These are phyloP conservation scores for Montipora foliosa DNA, from an alignment of 64 coral and sea anemone species.

Conservation along the genomic window DNA sequence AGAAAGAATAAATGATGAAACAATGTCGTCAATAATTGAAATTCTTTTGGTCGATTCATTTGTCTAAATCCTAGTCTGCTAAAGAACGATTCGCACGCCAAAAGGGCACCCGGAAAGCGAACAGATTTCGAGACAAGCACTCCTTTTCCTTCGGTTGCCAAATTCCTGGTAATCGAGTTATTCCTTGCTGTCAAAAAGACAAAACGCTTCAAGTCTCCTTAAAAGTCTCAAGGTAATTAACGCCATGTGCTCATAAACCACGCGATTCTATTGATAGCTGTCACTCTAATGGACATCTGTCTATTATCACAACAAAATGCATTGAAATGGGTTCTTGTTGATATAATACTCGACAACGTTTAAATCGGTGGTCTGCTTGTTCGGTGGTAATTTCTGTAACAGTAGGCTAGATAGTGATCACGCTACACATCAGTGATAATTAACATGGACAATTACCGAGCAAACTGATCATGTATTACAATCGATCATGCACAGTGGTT, in stretches of 20 bases:
- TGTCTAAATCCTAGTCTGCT: no score
- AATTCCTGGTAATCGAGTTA: no score
- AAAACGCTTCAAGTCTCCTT: no score
- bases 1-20: not conserved
- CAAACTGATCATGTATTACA: not conserved
- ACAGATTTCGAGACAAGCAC: no score
- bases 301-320: conserved; percentile 24
- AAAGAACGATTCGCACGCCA: no score
- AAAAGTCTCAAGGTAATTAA: no score
- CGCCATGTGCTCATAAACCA: conserved; percentile 21
- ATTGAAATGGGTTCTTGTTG: not conserved
- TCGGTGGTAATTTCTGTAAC: conserved; percentile 17
- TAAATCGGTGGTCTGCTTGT: conserved; percentile 25
- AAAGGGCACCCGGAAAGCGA: no score
- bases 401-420: not conserved
- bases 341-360: conserved; percentile 10
- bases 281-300: conserved; percentile 5
- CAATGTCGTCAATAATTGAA: not conserved
- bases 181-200: no score
- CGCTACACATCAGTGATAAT: conserved; percentile 18
- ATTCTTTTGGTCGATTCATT: not conserved
- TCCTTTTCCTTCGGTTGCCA: no score
- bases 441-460: not conserved
- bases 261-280: conserved; percentile 9
- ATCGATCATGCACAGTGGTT: no score